phyloP scores from a whole-genome alignment of 2,113 vertebrate species.

The Prietella phreatophila region DNA sequence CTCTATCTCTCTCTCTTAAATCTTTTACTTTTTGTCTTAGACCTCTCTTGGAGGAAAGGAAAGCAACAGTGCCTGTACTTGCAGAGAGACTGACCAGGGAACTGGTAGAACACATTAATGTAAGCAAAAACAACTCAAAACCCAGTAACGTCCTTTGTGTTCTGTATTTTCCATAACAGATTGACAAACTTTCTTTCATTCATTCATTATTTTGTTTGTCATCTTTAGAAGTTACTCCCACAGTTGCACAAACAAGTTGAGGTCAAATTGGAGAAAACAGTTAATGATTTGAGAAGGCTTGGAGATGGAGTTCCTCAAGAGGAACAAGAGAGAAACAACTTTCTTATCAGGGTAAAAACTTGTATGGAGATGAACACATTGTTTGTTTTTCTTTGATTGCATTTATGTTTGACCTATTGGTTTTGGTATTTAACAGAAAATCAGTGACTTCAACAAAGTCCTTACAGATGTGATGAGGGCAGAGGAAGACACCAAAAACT shows the following conservation, averaged over 20 bases:
- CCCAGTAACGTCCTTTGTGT: not conserved
- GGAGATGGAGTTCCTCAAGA: slow-evolving; percentile 50
- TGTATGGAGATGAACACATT: not conserved
- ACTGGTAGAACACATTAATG: slow-evolving; percentile 50
- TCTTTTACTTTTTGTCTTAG: slow-evolving; percentile 1
- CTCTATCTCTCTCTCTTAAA: not conserved
- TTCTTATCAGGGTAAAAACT: slow-evolving; percentile 41
- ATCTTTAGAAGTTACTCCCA: slow-evolving; percentile 48
- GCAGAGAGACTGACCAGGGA: slow-evolving; percentile 53
- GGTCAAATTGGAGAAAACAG: slow-evolving; percentile 29
- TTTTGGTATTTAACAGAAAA: slow-evolving; percentile 65
- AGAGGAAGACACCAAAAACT: slow-evolving; percentile 59
- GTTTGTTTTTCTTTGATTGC: not conserved
- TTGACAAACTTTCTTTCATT: not conserved
- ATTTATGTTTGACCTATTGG: not conserved
- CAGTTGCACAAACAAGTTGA: slow-evolving; percentile 48
- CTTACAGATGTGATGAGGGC: slow-evolving; percentile 48
- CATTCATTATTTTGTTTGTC: not conserved
- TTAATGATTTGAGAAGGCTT: slow-evolving; percentile 24
- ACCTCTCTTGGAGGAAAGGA: slow-evolving; percentile 42
- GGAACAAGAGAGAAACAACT: slow-evolving; percentile 30
- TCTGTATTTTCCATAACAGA: not conserved
- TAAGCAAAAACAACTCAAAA: no score
- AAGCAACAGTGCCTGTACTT: slow-evolving; percentile 50
- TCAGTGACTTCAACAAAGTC: slow-evolving; percentile 65